Base-by-base conservation (phyloP, 1,140 invertebrate genomes). In the Bombus consobrinus region DNA sequence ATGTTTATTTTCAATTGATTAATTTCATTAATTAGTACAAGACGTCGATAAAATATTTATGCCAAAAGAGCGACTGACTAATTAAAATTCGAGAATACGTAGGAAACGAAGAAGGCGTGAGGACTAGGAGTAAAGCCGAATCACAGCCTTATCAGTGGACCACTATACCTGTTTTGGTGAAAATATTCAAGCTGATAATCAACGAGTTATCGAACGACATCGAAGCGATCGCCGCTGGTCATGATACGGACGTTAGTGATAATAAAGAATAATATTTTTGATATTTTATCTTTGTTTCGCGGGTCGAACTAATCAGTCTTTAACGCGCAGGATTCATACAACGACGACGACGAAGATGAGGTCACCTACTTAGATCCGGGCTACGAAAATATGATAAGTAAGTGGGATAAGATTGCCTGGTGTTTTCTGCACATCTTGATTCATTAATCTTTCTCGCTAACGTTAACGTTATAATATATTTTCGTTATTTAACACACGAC, bases 151-250 rank as follows among this genome's bases (percentile, higher is more conserved):
- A 92, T 81, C 92, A 93, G 81, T 96, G 95, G 95, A 94, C 94
- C 10, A 95, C 93, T 25, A 95, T 96, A 85, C 94, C 95, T 25
- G 93, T 96, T 28, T 93, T 96, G 59, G 95, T 96, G 0, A 96
- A 96, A 89, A 96, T 96, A 59, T 96, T 96, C 74, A 96, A 96
- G 91, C 92, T 96, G 39, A 94, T 96, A 39, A 94, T 96, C 28
- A 96, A 96, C 80, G 96, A 96, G 88, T 88, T 96, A 57, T 93
- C 93, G 57, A 93, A 94, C 86, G 95, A 95, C 64, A 94, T 96
- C 6, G 96, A 96, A 92, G 88, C 92, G 25, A 57, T 83, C 43
- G 81, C 87, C 28, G 92, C 92, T 18, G 89, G 81, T 88, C 81
- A 93, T 62, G 90, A 92, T 10, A 74, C 78, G 25, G 92, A 93